Percentiles rank a stretch among this genome's conserved stretches.
Conservation (phyloP, 2,113 vertebrate species). For the Callaeas wilsoni region DNA sequence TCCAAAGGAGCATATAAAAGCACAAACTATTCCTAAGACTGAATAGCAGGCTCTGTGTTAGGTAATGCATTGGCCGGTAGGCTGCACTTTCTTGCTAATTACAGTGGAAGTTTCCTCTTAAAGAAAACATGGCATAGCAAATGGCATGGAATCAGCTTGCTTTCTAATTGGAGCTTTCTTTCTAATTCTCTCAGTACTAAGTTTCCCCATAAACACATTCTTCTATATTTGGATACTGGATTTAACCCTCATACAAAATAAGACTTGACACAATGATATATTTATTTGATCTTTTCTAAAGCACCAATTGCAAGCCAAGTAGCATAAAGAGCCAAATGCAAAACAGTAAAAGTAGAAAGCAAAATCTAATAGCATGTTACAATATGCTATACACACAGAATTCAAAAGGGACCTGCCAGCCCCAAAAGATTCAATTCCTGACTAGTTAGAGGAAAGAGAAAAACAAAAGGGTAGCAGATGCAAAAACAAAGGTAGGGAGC, state of each 20-base stretch:
- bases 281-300: conserved; percentile 58
- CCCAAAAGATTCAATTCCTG: conserved; percentile 57
- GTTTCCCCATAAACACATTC: conserved; percentile 42
- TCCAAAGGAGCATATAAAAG: conserved; percentile 36
- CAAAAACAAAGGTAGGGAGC: conserved; percentile 70
- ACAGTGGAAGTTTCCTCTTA: conserved; percentile 33
- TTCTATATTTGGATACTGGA: conserved; percentile 30
- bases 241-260: conserved; percentile 43
- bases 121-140: conserved; percentile 47
- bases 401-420: conserved; percentile 53
- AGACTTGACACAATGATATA: conserved; percentile 42
- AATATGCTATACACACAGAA: conserved; percentile 36
- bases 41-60: conserved; percentile 1
- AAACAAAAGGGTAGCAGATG: conserved; percentile 72
- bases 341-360: conserved; percentile 40
- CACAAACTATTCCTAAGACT: background rate
- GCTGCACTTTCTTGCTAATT: conserved; percentile 50
- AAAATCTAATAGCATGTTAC: conserved; percentile 62
- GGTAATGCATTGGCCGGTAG: background rate
- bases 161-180: conserved; percentile 36
- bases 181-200: background rate
- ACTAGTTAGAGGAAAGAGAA: conserved; percentile 52
- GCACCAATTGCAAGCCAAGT: conserved; percentile 35
- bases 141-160: conserved; percentile 16
- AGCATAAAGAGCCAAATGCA: conserved; percentile 34